Evolutionary conservation across 1,140 invertebrate genomes (phyloP), one percentile per base, ranked within the genome.

Genomic region (Drosophila serrata): DNA sequence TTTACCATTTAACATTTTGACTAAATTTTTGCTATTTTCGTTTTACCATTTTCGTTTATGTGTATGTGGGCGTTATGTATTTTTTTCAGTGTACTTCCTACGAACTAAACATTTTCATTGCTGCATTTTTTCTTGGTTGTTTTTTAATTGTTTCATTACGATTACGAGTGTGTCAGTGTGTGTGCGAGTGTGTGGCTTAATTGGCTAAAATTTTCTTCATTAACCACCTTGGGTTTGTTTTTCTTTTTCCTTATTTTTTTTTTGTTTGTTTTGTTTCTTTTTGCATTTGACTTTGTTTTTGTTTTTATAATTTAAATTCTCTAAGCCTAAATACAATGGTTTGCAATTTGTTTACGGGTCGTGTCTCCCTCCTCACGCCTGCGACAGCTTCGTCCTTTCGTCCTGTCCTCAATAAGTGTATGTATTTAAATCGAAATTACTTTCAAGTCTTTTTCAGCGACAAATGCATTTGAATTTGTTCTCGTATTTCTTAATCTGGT

Each of bases 381-480:
- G 19, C 35, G 61, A 69, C 68, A 53, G 39, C 39, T 53, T 37
- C 51, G 35, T 62, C 69, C 43, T 55, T 39, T 55, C 69, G 53
- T 72, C 53, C 39, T 59, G 43, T 35, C 45, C 67, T 59, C 82
- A 78, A 77, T 81, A 78, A 86, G 77, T 81, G 61, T 82, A 75
- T 81, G 65, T 86, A 75, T 82, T 86, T 86, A 86, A 86, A 84
- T 90, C 81, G 85, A 91, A 91, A 91, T 91, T 91, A 78, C 75
- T 76, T 82, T 91, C 88, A 91, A 91, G 88, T 91, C 88, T 91
- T 91, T 55, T 91, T 91, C 88, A 91, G 88, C 88, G 82, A 91
- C 88, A 91, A 91, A 91, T 91, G 88, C 88, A 91, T 91, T 91
- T 84, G 85, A 86, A 86, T 86, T 86, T 86, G 82, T 87, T 86